Evolutionary conservation across 1,140 invertebrate species (phyloP), one percentile per base, ranked within the genome.

Genomic region (Bombus pyrosoma): DNA sequence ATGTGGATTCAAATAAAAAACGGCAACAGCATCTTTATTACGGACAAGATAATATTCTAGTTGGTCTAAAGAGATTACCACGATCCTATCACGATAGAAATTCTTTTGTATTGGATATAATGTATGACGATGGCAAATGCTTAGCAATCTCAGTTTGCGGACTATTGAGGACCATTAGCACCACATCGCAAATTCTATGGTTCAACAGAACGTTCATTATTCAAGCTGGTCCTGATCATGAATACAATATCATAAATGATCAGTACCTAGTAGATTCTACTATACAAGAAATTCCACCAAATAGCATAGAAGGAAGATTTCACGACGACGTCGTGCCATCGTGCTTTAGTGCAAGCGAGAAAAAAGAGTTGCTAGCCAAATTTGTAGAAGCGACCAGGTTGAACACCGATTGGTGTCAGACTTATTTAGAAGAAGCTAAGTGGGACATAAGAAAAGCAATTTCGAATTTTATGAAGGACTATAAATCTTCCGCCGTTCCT

Each of bases 161-260:
- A 34, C 32, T 93, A 2, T 93, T 95, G 13, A 93, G 92, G 64
- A 86, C 68, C 12, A 12, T 81, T 5, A 87, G 81, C 18, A 85
- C 72, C 28, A 71, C 78, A 2, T 39, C 68, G 37, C 91, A 93
- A 72, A 41, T 92, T 32, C 86, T 93, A 32, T 83, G 90, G 13
- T 95, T 95, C 47, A 94, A 89, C 13, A 90, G 95, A 75, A 94
- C 94, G 0, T 95, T 95, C 59, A 74, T 94, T 3, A 64, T 95
- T 22, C 15, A 83, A 12, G 85, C 82, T 37, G 37, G 88, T 2
- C 88, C 89, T 3, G 92, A 95, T 0, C 88, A 94, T 59, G 94
- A 95, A 22, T 95, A 91, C 53, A 93, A 92, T 75, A 94, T 95
- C 64, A 10, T 94, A 10, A 95, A 95, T 81, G 95, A 95, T 87